Evolutionary conservation across 2,797 vertebrate genomes (phyloP).

Genomic region (Platalea minor): DNA sequence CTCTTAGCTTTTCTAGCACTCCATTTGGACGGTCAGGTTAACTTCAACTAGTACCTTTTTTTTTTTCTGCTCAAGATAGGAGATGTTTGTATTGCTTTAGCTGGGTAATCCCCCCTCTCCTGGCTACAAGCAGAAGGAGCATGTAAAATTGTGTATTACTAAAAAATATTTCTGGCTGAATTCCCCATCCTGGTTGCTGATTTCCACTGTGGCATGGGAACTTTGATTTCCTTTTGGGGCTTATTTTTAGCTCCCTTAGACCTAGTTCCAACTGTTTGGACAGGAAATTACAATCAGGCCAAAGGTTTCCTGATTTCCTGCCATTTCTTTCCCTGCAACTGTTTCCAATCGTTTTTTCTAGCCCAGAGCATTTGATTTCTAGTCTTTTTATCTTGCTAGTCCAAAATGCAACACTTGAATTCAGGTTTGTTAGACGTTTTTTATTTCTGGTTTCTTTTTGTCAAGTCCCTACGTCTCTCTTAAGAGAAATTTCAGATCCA

Average conservation of each 20-base stretch:
- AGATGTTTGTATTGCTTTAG: not conserved
- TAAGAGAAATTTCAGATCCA: not conserved
- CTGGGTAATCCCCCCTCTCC: not conserved
- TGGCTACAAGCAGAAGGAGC: not conserved
- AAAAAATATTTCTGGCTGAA: not conserved
- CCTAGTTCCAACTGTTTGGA: not conserved
- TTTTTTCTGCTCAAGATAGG: not conserved
- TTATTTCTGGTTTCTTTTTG: not conserved
- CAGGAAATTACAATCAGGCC: not conserved
- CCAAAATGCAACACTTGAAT: not conserved
- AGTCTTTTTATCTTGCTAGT: not conserved
- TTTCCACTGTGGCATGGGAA: not conserved
- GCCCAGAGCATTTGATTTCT: not conserved
- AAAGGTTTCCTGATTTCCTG: conserved; percentile 1
- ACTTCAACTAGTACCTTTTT: not conserved
- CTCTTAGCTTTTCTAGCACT: not conserved
- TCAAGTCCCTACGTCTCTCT: not conserved
- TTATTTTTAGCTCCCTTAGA: conserved; percentile 38
- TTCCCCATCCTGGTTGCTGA: not conserved
- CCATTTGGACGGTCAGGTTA: not conserved
- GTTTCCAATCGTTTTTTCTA: not conserved
- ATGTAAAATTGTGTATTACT: not conserved
- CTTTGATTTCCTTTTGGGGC: not conserved
- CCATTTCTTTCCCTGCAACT: not conserved
- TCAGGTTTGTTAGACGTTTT: not conserved